Base-by-base conservation (phyloP, 2,797 vertebrate species). In the Thripadectes ignobilis region DNA sequence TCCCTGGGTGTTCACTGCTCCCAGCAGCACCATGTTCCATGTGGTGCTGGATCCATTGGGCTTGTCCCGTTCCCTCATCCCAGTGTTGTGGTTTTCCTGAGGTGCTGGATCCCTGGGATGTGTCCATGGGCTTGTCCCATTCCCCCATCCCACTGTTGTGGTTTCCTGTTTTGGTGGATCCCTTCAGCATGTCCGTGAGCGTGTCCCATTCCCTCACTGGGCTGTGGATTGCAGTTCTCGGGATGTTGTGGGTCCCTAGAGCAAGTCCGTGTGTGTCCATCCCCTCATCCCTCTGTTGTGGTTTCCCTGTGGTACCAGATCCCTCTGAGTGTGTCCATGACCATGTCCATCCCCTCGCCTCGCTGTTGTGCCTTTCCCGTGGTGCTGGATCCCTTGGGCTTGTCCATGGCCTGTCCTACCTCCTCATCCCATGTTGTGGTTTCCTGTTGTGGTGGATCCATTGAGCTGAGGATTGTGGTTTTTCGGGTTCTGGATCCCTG, bases 11-110 rank as follows among this genome's bases (percentile, higher is more conserved):
- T 7, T 18, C 26, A 3, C 22, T 30, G 2, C 15, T 38, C 54
- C 45, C 18, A 2, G 51, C 32, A 51, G 23, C 8, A 0, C 52
- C 5, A 3, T 0, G 0, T 46, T 41, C 57, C 36, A 32, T 2
- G 17, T 38, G 58, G 24, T 59, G 58, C 24, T 59, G 58, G 36
- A 38, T 58, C 55, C n/a, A 15, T 12, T 19, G 59, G 38, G 59
- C 18, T 5, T 61, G 38, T 39, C 59, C 38, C 26, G 13, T 61
- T 19, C 36, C 58, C 58, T 61, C 58, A 39, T 29, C 36, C 58
- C 8, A 9, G 17, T 39, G 24, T 20, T 39, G 26, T 29, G 58
- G 9, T 10, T 34, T 10, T 7, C 38, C 18, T 6, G 6, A 14
- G 36, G 12, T 14, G 19, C 3, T 41, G 38, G 27, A 41, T 30